A percentile compares a stretch with the other conserved stretches of the same genome.
Evolutionary conservation across 1,140 invertebrate species (phyloP).

Genomic region (Drosophila ananassae): DNA sequence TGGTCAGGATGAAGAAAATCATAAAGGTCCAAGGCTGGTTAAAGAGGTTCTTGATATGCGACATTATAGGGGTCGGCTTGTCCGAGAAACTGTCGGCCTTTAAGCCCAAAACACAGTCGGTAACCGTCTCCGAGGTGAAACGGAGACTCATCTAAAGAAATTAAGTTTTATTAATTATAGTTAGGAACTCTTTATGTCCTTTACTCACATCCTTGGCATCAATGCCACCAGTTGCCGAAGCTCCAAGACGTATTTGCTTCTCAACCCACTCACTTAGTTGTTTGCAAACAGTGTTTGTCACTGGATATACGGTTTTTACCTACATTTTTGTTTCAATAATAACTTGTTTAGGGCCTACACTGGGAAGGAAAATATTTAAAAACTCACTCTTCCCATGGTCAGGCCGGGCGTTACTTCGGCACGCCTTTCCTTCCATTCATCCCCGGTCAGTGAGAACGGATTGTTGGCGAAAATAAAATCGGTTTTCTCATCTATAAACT

Average conservation of each 20-base stretch:
- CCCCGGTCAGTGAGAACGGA: conserved; percentile 83
- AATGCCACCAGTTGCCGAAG: conserved; percentile 34
- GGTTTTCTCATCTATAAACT: conserved; percentile 65
- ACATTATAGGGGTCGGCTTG: conserved; percentile 58
- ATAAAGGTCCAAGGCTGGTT: conserved; percentile 30
- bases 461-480: conserved; percentile 84
- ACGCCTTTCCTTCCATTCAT: conserved; percentile 86
- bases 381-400: conserved; percentile 79
- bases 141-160: conserved; percentile 61
- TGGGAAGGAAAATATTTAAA: neutral
- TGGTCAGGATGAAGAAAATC: conserved; percentile 32
- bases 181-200: neutral
- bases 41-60: conserved; percentile 48
- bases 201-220: conserved; percentile 64
- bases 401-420: conserved; percentile 85
- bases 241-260: conserved; percentile 43
- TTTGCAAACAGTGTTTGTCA: conserved; percentile 64
- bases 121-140: conserved; percentile 85
- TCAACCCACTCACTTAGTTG: conserved; percentile 55
- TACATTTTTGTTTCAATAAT: conserved; percentile 5
- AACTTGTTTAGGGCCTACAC: too few relatives aligned
- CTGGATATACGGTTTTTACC: conserved; percentile 73
- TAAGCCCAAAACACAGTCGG: conserved; percentile 84
- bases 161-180: neutral
- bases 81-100: conserved; percentile 77